Base-by-base conservation (phyloP, 2,888 invertebrate species). In the Linnaemya tessellans region DNA sequence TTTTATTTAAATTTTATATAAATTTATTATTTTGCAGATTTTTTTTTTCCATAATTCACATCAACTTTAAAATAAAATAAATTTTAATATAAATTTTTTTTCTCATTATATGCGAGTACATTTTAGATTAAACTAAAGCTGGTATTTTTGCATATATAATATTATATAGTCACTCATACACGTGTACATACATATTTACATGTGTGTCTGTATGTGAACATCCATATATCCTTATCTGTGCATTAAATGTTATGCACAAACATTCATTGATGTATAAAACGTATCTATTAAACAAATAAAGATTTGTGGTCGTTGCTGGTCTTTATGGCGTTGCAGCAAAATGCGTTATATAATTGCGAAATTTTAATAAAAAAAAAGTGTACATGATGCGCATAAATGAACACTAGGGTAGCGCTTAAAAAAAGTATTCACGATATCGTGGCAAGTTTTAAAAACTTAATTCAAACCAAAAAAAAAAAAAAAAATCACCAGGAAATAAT, bases 291-390 rank as follows among this genome's bases (percentile, higher is more conserved):
- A 74, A 60, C 30, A 73, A 81, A 74, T 71, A 64, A 77, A 77
- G 64, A 77, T 77, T 82, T 77, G 82, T 77, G 77, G 77, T 65
- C 62, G 64, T 30, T 71, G 56, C 65, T 70, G 64, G 64, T 49
- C 54, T 75, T 70, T 81, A 62, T 75, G 68, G 18, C 11, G 70
- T 70, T 82, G 82, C 82, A 77, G 77, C 77, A 77, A 77, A 77
- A 71, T 82, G 75, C 77, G 77, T 82, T 82, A 70, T 71, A 82
- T 62, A 82, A 70, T 56, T 77, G 74, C 67, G n/a, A 80, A 77
- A 71, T 77, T 70, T 77, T 49, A 64, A 75, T 62, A 70, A 77
- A 70, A 70, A 62, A 38, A 68, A 43, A 20, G 8, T 43, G 22
- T 60, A 38, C 41, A 20, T 43, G 13, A 30, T 60, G 35, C 15